Evolutionary conservation across 2,888 invertebrate genomes (phyloP), one percentile per base, ranked within the genome.

Genomic region (Dugesia japonica): DNA sequence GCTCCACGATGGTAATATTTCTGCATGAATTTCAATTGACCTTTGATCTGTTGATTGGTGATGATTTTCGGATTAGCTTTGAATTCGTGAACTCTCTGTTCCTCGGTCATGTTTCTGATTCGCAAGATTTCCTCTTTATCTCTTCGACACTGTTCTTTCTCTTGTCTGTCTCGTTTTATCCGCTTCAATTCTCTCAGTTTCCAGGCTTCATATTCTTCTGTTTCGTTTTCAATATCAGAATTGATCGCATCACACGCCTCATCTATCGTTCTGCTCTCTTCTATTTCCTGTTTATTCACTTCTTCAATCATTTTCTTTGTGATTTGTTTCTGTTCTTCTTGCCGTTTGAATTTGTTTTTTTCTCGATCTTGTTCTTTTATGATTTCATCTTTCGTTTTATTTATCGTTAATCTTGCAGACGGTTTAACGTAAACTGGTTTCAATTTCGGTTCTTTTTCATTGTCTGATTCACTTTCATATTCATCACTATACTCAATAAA

Each of bases 1-100:
- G 93, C 97, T 85, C 98, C 98, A 82, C 98, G 90, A 87, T 99
- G 98, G 84, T 94, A 99, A 85, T 98, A 99, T 84, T 99, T 99
- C 86, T 99, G 98, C 80, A 99, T 86, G 86, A 97, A 99, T 86
- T 97, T 97, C 87, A 98, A 98, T 87, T 98, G 98, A 78, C 98
- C 95, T 79, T 84, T 84, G 0, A 81, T 80, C 27, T 82, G 82
- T 77, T 95, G 94, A 86, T 99, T 99, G 1, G 93, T 92, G 78
- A 97, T 88, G 17, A 88, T 83, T 85, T 94, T 94, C 0, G 97
- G 97, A 87, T 97, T 95, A 77, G 90, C 86, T 75, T 93, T 89
- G 77, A 90, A 86, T 82, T 95, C 95, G 77, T 90, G 89, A 20
- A 93, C 87, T 7, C 98, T 88, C 83, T 99, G 95, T 83, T 98